Evolutionary conservation across 2,113 vertebrate genomes (phyloP).

Genomic region (Felis chaus): DNA sequence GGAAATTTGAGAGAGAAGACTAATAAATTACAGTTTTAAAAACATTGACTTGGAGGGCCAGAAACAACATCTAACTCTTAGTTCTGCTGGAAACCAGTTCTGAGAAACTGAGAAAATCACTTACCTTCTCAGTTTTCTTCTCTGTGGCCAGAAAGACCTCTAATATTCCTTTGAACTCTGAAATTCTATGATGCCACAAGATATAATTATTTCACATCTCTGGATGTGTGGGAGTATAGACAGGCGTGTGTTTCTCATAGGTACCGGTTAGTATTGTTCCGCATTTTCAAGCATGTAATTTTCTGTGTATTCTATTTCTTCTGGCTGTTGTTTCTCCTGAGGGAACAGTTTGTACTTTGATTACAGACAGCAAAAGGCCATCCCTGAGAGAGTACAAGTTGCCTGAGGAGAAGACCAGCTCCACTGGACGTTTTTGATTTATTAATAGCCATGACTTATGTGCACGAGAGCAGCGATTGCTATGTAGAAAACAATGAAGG

Average conservation of each 20-base stretch:
- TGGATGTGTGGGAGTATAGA: neutral
- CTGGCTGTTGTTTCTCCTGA: neutral
- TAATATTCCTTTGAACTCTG: neutral
- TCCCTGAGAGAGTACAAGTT: neutral
- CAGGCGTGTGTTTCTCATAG: neutral
- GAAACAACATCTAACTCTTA: neutral
- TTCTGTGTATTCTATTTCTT: neutral
- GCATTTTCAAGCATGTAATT: neutral
- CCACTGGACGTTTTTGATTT: neutral
- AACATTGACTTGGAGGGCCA: neutral
- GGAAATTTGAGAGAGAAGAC: neutral
- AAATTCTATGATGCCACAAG: neutral
- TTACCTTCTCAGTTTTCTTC: neutral
- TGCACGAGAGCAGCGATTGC: neutral
- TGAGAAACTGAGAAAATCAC: neutral
- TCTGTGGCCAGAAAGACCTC: neutral
- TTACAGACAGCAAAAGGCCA: neutral
- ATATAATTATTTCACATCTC: neutral
- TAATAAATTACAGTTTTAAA: neutral
- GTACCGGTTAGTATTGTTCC: neutral
- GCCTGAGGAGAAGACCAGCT: neutral
- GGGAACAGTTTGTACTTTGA: neutral
- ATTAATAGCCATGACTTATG: neutral
- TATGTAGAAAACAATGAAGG: neutral
- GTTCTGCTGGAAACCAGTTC: neutral